A percentile compares a stretch with the other conserved stretches of the same genome.
phyloP scores from a whole-genome alignment of 92 coral and sea anemone genomes.

The Parazoanthus atlanticus region DNA sequence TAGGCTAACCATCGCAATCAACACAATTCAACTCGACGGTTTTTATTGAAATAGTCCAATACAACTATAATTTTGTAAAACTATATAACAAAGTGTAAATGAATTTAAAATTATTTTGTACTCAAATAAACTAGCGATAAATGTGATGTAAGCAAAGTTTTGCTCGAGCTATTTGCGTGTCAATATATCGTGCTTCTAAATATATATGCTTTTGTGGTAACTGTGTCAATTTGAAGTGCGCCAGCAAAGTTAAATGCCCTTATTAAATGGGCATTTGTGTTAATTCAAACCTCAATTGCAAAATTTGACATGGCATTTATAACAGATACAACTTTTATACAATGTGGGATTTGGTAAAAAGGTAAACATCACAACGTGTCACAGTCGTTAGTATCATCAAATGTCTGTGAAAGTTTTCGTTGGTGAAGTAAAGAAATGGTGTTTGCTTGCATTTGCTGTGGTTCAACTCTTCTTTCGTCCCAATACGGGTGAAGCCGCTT shows the following conservation, averaged over 20 bases:
- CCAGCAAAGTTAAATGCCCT: neutral
- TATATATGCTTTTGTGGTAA: no score
- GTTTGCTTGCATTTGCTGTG: neutral
- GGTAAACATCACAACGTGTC: neutral
- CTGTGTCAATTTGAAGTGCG: no score
- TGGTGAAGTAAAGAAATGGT: neutral
- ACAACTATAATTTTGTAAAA: neutral
- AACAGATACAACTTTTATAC: no score
- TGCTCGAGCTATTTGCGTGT: no score
- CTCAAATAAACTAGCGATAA: neutral
- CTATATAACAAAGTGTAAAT: neutral
- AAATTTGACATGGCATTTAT: neutral
- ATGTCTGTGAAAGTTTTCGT: neutral
- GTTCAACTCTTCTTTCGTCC: neutral
- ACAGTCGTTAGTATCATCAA: neutral
- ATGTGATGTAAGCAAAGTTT: neutral
- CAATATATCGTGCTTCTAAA: no score
- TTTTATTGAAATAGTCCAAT: neutral
- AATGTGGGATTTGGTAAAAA: no score
- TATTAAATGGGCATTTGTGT: no score
- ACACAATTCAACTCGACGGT: neutral
- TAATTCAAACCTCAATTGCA: neutral
- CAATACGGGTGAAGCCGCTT: slow-evolving; percentile 64
- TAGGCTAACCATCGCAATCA: neutral
- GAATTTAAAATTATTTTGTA: neutral